Conservation (phyloP, 1,140 invertebrate genomes). For the Coelopa frigida region DNA sequence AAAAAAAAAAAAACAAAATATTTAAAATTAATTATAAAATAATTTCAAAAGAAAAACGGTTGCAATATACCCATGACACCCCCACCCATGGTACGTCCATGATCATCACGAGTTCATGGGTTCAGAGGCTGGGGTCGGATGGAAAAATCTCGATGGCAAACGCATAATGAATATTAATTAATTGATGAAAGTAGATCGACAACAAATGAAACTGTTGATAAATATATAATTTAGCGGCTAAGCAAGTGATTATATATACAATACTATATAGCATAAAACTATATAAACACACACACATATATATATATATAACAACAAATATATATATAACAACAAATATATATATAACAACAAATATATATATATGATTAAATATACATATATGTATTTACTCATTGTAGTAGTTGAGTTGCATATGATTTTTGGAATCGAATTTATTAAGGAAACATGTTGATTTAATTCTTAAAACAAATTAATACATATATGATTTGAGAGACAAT, state of each 20-base stretch:
- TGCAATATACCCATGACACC: neutral
- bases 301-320: constrained; percentile 7
- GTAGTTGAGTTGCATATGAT: too few relatives aligned
- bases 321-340: constrained; percentile 4
- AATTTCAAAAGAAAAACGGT: constrained; percentile 1
- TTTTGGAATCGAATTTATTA: too few relatives aligned
- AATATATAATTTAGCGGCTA: too few relatives aligned
- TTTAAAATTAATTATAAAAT: neutral
- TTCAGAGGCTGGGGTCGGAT: neutral
- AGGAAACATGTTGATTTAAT: too few relatives aligned
- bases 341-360: constrained; percentile 3
- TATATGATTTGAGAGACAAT: too few relatives aligned
- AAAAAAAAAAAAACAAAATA: constrained; percentile 1
- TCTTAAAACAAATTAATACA: too few relatives aligned
- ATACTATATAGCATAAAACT: constrained; percentile 3
- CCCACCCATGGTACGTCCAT: constrained; percentile 6
- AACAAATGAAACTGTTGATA: too few relatives aligned
- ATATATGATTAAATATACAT: constrained; percentile 4
- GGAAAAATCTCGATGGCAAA: neutral
- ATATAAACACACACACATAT: too few relatives aligned
- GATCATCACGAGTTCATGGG: neutral
- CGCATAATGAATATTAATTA: neutral
- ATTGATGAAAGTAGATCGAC: too few relatives aligned
- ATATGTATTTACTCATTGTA: too few relatives aligned
- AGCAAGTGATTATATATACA: too few relatives aligned